Base-by-base conservation (phyloP, 2,888 invertebrate genomes). In the Stictocephala bisonia region DNA sequence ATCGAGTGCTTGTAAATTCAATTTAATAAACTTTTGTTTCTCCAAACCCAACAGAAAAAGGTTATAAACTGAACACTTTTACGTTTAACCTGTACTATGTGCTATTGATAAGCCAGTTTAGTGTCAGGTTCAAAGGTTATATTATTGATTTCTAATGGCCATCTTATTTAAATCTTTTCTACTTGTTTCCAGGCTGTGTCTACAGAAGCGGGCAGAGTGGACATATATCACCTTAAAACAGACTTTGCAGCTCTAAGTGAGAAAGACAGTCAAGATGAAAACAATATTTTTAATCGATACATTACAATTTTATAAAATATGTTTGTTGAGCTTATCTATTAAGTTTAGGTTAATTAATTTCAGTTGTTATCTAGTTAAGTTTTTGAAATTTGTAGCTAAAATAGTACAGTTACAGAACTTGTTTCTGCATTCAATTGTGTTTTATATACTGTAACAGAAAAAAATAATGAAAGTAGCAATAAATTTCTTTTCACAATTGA, bases 121-220 rank as follows among this genome's bases (percentile, higher is more conserved):
- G n/a, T n/a, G n/a, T n/a, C n/a, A n/a, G n/a, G n/a, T n/a, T n/a
- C n/a, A n/a, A n/a, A n/a, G n/a, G n/a, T n/a, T n/a, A n/a, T n/a
- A n/a, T n/a, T n/a, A n/a, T n/a, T n/a, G n/a, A n/a, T n/a, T n/a
- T n/a, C n/a, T n/a, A n/a, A n/a, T n/a, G n/a, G n/a, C n/a, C n/a
- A n/a, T n/a, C n/a, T n/a, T n/a, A n/a, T n/a, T n/a, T n/a, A n/a
- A n/a, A n/a, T n/a, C n/a, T n/a, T n/a, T n/a, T n/a, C n/a, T n/a
- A n/a, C n/a, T n/a, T n/a, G n/a, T 9, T 71, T 71, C 20, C 64
- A 60, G 73, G 73, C 69, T 22, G 26, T 73, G 6, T 26, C 53
- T 22, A 53, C 73, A 7, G 69, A 60, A 15, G 53, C n/a, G 13
- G 73, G 73, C 3, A 44, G 13, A 18, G 69, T 68, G 26, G 64